A percentile compares a stretch with the other conserved stretches of the same genome.
Evolutionary conservation across 2,797 vertebrate genomes (phyloP).

Genomic region (Paedocypris micromegethes): DNA sequence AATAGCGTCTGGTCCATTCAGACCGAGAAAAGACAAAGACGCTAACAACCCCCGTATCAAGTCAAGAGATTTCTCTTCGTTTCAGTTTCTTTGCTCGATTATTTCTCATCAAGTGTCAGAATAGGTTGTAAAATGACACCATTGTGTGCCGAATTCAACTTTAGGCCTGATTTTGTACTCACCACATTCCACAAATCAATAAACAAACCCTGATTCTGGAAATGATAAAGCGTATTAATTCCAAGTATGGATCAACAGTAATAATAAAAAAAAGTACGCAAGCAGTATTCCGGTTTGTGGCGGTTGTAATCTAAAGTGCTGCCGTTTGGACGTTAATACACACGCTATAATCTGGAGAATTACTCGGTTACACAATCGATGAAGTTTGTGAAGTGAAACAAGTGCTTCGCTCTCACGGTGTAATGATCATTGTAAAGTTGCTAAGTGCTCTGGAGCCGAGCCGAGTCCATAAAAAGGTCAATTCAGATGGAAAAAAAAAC

Average conservation of each 20-base stretch:
- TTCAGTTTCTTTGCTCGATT: too few relatives aligned
- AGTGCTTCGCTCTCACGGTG: background rate
- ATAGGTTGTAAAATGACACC: too few relatives aligned
- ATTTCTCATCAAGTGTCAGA: too few relatives aligned
- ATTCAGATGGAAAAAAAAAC: slow-evolving; percentile 23
- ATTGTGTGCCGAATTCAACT: too few relatives aligned
- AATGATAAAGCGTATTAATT: background rate
- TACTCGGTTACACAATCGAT: background rate
- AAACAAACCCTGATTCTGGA: background rate
- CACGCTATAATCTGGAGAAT: background rate
- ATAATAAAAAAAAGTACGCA: background rate
- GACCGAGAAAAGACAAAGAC: too few relatives aligned
- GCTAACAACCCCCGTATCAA: too few relatives aligned
- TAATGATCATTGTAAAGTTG: slow-evolving; percentile 1
- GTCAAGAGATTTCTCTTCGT: too few relatives aligned
- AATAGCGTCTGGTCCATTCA: slow-evolving; percentile 13
- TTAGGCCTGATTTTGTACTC: too few relatives aligned
- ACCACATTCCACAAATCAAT: background rate
- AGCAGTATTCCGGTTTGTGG: background rate
- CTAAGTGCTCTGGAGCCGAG: slow-evolving; percentile 12
- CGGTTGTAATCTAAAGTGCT: too few relatives aligned
- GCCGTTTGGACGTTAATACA: background rate
- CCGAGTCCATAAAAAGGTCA: slow-evolving; percentile 26
- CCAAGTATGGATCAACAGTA: background rate
- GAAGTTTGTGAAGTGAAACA: background rate